phyloP scores from a whole-genome alignment of 1,140 invertebrate species.

The Drosophila kikkawai region DNA sequence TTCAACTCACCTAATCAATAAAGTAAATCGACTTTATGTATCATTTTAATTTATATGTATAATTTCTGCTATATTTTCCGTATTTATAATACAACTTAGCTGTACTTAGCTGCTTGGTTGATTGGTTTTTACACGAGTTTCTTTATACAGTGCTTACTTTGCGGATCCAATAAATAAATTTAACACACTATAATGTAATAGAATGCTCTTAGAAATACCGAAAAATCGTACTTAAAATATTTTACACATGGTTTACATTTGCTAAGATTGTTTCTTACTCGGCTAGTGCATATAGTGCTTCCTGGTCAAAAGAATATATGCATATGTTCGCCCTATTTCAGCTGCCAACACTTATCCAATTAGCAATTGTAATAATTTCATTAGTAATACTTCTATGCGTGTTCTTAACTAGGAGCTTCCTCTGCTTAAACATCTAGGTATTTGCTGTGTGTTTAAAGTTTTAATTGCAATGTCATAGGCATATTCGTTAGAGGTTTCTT shows the following conservation, averaged over 20 bases:
- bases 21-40: neutral
- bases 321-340: conserved; percentile 11
- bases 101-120: conserved; percentile 52
- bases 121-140: conserved; percentile 51
- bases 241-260: conserved; percentile 9
- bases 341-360: conserved; percentile 18
- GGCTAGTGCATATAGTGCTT: neutral
- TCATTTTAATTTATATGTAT: conserved; percentile 19
- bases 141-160: conserved; percentile 36
- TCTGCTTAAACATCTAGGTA: conserved; percentile 30
- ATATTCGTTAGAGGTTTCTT: conserved; percentile 60
- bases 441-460: conserved; percentile 6
- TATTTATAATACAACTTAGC: conserved; percentile 71
- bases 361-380: conserved; percentile 54
- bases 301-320: conserved; percentile 10
- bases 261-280: conserved; percentile 15
- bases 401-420: conserved; percentile 28
- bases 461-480: conserved; percentile 44
- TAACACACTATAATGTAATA: conserved; percentile 12
- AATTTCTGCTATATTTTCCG: conserved; percentile 75
- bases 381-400: conserved; percentile 61
- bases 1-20: neutral
- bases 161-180: conserved; percentile 26
- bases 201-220: conserved; percentile 15
- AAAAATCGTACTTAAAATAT: conserved; percentile 12